Evolutionary conservation across 2,888 invertebrate species (phyloP), one percentile per base, ranked within the genome.

Genomic region (Athripsodes cinereus): DNA sequence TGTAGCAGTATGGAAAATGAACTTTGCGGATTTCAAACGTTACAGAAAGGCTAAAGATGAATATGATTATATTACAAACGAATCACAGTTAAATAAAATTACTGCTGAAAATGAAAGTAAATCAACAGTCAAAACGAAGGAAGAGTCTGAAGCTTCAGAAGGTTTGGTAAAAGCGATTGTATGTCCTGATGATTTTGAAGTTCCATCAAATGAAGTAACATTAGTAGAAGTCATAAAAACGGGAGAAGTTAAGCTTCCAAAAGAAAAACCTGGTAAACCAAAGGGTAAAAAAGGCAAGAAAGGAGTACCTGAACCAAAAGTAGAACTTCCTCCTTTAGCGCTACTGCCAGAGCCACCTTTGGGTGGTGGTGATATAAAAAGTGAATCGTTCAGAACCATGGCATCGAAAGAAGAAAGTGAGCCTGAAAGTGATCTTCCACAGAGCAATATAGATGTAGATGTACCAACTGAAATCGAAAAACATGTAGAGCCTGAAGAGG

Each of bases 1-100:
- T 19, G 57, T 57, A 5, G 57, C 21, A 18, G 11, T 57, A 11
- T 57, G 57, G 57, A 52, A 34, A 18, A 57, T 57, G 57, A 51
- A 57, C 16, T 19, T 18, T n/a, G 47, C 48, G 11, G 34, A 48
- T 11, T 47, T 47, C 47, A 47, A 47, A 13, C 19, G 47, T 6
- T 47, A 47, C 16, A 47, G 20, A 19, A 47, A 47, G 19, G 2
- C 21, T 2, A 20, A 11, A 11, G 47, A 47, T 18, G 20, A 20
- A 6, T 40, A 40, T 13, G 40, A 40, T 16, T 40, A 40, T 13
- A n/a, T 40, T 40, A 13, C 13, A 5, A 40, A 13, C 16, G 40
- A 40, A 40, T 13, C 13, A 40, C 8, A 8, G 16, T 2, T 6
- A 8, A 20, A 47, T 47, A 20, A 47, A 47, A 47, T 19, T 6